These are phyloP conservation scores for Nasonia oneida DNA, from an alignment of 2,888 invertebrate genomes.

Conservation along the genomic window DNA sequence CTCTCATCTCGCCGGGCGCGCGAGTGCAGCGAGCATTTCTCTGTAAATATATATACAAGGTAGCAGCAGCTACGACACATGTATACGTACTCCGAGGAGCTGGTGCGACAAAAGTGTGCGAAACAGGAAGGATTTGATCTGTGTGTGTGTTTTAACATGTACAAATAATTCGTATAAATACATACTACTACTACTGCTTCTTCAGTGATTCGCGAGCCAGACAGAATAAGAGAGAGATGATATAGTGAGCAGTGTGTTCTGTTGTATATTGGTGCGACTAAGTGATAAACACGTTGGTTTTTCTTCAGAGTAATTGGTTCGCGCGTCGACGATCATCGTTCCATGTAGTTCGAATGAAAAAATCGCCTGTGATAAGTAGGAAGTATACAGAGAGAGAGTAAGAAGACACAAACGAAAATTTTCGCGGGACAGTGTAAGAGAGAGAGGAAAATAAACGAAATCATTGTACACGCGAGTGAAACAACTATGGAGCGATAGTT, in stretches of 20 bases:
- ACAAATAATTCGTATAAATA: constrained; percentile 37
- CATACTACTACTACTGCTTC: constrained; percentile 48
- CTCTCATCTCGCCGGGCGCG: neutral
- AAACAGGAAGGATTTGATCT: constrained; percentile 42
- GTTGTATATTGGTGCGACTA: constrained; percentile 49
- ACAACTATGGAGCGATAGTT: neutral
- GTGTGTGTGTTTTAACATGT: constrained; percentile 6
- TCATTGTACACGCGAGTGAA: neutral
- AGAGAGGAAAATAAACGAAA: neutral
- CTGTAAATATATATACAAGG: neutral
- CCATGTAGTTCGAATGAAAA: constrained; percentile 11
- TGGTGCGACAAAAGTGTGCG: neutral
- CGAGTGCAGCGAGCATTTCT: constrained; percentile 5
- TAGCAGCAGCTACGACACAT: constrained; percentile 1
- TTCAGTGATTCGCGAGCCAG: constrained; percentile 23
- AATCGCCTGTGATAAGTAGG: constrained; percentile 63
- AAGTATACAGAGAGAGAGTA: constrained; percentile 61
- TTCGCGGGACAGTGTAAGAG: neutral
- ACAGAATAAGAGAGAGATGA: constrained; percentile 8
- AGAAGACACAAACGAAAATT: constrained; percentile 24
- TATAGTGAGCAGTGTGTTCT: neutral
- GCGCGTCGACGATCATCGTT: constrained; percentile 11
- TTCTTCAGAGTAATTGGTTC: too few relatives aligned
- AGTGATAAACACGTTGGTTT: constrained; percentile 34
- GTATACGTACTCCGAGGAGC: constrained; percentile 5